A percentile compares a stretch with the other conserved stretches of the same genome.
These are phyloP conservation scores for Cyclophora albipunctata DNA, from an alignment of 2,888 invertebrate species.

Conservation along the genomic window DNA sequence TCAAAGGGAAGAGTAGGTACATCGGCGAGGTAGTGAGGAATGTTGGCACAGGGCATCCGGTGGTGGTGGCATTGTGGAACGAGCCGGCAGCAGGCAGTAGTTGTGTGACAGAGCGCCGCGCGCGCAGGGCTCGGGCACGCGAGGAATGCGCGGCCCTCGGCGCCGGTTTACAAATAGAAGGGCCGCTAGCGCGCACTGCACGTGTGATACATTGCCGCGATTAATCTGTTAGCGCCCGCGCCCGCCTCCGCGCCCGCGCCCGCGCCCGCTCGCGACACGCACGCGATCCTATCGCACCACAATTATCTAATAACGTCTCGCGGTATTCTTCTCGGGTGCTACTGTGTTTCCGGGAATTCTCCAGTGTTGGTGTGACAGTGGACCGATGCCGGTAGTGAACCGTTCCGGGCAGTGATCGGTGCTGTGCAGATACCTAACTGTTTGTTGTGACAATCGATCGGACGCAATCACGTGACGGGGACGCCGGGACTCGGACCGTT, in stretches of 20 bases:
- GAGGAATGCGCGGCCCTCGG: slow-evolving; percentile 70
- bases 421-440: too few species aligned
- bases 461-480: slow-evolving; percentile 8
- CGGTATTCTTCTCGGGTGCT: slow-evolving; percentile 13
- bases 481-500: slow-evolving; percentile 37
- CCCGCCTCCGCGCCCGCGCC: slow-evolving; percentile 37
- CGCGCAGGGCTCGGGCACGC: slow-evolving; percentile 61
- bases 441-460: too few species aligned
- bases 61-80: slow-evolving; percentile 39
- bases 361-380: slow-evolving; percentile 21
- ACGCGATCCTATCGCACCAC: slow-evolving; percentile 35
- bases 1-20: slow-evolving; percentile 25
- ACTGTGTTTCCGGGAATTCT: slow-evolving; percentile 9
- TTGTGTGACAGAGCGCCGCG: slow-evolving; percentile 33
- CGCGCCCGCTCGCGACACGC: slow-evolving; percentile 8
- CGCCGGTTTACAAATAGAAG: slow-evolving; percentile 75
- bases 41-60: slow-evolving; percentile 27
- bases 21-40: slow-evolving; percentile 36
- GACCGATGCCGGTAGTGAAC: slow-evolving; percentile 2
- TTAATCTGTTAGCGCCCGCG: slow-evolving; percentile 64
- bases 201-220: slow-evolving; percentile 68
- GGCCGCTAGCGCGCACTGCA: slow-evolving; percentile 66
- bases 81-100: slow-evolving; percentile 28
- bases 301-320: slow-evolving; percentile 28
- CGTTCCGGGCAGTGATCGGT: neutral